phyloP scores from a whole-genome alignment of 2,113 vertebrate species.

The Marcusenius ussheri region DNA sequence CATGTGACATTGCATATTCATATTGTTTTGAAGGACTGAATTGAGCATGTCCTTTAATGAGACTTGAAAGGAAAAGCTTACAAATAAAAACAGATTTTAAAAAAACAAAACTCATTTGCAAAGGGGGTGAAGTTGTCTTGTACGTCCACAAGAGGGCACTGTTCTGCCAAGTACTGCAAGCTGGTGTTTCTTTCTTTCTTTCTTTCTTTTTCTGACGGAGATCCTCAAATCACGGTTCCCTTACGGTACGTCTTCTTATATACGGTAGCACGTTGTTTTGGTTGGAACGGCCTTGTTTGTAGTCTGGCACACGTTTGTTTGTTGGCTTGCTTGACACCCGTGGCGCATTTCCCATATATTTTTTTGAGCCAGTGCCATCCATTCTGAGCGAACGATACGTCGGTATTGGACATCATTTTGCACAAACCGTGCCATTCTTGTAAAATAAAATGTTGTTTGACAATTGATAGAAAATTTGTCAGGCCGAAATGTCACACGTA shows the following conservation, averaged over 20 bases:
- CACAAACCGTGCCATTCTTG: conserved; percentile 33
- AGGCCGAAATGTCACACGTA: not conserved
- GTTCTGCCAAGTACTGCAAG: conserved; percentile 38
- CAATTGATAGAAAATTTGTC: not conserved
- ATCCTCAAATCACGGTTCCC: not conserved
- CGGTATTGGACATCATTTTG: conserved; percentile 34
- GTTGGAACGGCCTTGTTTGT: not conserved
- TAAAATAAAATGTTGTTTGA: conserved; percentile 45
- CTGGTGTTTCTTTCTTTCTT: not conserved
- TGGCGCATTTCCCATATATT: conserved; percentile 29
- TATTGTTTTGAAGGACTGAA: conserved; percentile 12
- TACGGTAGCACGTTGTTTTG: not conserved
- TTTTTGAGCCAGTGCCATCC: conserved; percentile 1
- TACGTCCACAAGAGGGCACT: conserved; percentile 52
- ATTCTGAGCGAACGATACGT: not conserved
- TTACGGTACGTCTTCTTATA: not conserved
- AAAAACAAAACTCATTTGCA: not conserved
- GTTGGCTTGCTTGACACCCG: conserved; percentile 34
- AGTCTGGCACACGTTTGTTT: conserved; percentile 14
- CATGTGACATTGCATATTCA: conserved; percentile 1
- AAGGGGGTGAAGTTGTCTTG: not conserved
- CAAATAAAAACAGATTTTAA: not conserved
- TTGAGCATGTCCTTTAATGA: not conserved
- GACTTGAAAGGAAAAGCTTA: not conserved
- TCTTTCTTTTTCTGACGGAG: not conserved